These are phyloP conservation scores for Phlogophora meticulosa DNA, from an alignment of 2,888 invertebrate genomes.

Conservation along the genomic window DNA sequence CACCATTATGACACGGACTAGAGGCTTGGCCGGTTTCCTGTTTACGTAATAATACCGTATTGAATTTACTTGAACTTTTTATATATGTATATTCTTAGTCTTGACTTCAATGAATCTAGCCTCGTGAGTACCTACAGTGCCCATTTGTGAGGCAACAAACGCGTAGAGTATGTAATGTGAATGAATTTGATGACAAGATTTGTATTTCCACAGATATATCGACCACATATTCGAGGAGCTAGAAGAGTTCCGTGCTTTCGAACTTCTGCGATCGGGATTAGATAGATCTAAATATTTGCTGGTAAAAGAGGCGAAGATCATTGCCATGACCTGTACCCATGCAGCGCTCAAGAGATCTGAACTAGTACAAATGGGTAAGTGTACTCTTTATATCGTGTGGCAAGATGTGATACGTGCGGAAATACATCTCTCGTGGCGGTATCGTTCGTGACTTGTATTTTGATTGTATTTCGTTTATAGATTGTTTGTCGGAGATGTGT, in stretches of 20 bases:
- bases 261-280: slow-evolving; percentile 97
- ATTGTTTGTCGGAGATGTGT: background rate
- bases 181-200: background rate
- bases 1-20: background rate
- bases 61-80: background rate
- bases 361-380: slow-evolving; percentile 96
- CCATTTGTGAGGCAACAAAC: no score
- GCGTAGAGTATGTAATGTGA: no score
- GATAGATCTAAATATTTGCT: slow-evolving; percentile 99
- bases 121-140: no score
- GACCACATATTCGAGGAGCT: slow-evolving; percentile 98
- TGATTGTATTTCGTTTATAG: no score
- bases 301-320: slow-evolving; percentile 99
- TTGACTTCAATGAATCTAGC: no score
- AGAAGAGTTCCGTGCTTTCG: slow-evolving; percentile 99
- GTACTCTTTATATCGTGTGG: background rate
- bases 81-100: no score
- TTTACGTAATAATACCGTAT: background rate
- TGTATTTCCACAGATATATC: slow-evolving; percentile 93
- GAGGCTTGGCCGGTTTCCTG: background rate
- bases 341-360: slow-evolving; percentile 99
- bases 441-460: no score
- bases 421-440: background rate
- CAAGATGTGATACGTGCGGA: background rate
- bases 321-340: slow-evolving; percentile 99